Percentiles rank a stretch among this genome's conserved stretches.
These are phyloP conservation scores for Euphysa ruthae DNA, from an alignment of 30 jellyfish, hydroid and myxozoan genomes.

Conservation along the genomic window DNA sequence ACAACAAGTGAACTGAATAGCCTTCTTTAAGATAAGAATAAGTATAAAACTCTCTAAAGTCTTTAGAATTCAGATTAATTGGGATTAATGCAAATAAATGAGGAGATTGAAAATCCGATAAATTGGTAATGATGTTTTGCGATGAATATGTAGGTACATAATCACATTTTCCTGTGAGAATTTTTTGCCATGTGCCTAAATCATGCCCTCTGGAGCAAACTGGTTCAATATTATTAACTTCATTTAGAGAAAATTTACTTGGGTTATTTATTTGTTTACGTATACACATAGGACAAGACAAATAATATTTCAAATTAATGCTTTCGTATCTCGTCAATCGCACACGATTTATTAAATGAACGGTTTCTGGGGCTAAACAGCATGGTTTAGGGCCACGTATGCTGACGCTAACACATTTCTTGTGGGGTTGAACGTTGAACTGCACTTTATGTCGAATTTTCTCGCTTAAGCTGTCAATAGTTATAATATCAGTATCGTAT, in stretches of 20 bases:
- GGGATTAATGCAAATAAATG: constrained; percentile 17
- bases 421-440: constrained; percentile 22
- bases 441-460: constrained; percentile 28
- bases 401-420: constrained; percentile 1
- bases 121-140: background rate
- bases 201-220: constrained; percentile 30
- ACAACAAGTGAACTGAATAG: constrained; percentile 24
- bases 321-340: constrained; percentile 23
- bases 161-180: constrained; percentile 23
- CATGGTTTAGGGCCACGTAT: constrained; percentile 40
- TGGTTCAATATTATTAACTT: constrained; percentile 6
- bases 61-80: constrained; percentile 9
- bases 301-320: background rate
- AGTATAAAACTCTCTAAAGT: constrained; percentile 11
- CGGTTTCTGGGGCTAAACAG: constrained; percentile 40
- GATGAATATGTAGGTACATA: background rate
- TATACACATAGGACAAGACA: constrained; percentile 18
- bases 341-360: constrained; percentile 19
- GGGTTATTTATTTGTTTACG: constrained; percentile 11
- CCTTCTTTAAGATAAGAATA: constrained; percentile 22
- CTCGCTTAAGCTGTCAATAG: background rate
- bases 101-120: constrained; percentile 28
- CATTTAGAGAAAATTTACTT: background rate
- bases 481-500: constrained; percentile 3
- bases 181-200: background rate